Conservation (phyloP, 2,113 vertebrate genomes). For the Protobothrops flavoviridis region DNA sequence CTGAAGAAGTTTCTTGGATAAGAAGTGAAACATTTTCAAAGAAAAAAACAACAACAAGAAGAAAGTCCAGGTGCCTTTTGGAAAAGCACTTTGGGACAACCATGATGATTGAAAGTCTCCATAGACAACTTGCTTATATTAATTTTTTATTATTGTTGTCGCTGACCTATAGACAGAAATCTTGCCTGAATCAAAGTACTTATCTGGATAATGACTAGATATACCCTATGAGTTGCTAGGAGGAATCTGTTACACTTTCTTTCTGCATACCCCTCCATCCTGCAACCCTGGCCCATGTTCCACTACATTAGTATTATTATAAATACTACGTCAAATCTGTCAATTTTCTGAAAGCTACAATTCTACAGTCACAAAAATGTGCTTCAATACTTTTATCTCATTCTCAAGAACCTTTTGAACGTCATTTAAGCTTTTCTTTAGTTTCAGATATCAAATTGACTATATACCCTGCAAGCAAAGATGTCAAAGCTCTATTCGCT, state of each 20-base stretch:
- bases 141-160: background rate
- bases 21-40: background rate
- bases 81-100: background rate
- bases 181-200: background rate
- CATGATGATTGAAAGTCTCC: background rate
- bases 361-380: background rate
- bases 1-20: too few species aligned
- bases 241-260: background rate
- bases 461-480: background rate
- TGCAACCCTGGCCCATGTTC: background rate
- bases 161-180: background rate
- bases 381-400: background rate
- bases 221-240: background rate
- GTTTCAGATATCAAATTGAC: background rate
- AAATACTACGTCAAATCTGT: background rate
- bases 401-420: background rate
- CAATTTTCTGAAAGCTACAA: background rate
- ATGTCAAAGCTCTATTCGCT: background rate
- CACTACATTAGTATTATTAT: background rate
- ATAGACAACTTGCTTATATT: background rate
- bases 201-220: background rate
- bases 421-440: background rate
- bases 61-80: background rate
- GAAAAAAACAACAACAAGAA: background rate
- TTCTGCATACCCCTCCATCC: background rate